Percentiles rank a stretch among this genome's conserved stretches.
Conservation (phyloP, 2,888 invertebrate species). For the Xanthia icteritia region DNA sequence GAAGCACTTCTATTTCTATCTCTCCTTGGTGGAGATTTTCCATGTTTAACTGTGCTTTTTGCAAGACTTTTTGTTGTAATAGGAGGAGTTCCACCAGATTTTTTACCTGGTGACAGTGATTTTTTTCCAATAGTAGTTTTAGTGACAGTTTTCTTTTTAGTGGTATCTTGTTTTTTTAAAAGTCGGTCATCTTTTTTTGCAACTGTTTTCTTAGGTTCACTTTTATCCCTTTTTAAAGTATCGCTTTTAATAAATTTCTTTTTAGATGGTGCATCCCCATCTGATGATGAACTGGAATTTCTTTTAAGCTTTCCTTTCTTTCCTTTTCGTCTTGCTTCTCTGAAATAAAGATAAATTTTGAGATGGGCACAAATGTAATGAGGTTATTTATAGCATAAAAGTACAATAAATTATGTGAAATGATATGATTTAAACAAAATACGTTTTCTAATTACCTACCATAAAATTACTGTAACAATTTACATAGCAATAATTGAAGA, state of each 20-base stretch:
- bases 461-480: background rate
- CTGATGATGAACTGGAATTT: slow-evolving; percentile 92
- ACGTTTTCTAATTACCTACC: background rate
- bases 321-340: slow-evolving; percentile 87
- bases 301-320: slow-evolving; percentile 90
- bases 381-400: background rate
- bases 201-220: slow-evolving; percentile 84
- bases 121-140: slow-evolving; percentile 85
- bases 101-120: slow-evolving; percentile 88
- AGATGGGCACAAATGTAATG: background rate
- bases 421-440: background rate
- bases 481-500: background rate
- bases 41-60: slow-evolving; percentile 83
- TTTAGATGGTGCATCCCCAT: slow-evolving; percentile 89
- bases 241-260: slow-evolving; percentile 89
- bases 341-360: slow-evolving; percentile 66
- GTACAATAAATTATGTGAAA: background rate
- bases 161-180: slow-evolving; percentile 82
- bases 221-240: slow-evolving; percentile 83
- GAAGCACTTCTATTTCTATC: slow-evolving; percentile 85
- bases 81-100: slow-evolving; percentile 88
- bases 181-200: slow-evolving; percentile 86
- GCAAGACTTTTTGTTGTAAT: slow-evolving; percentile 84
- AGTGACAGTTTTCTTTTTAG: slow-evolving; percentile 81
- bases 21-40: slow-evolving; percentile 86